Percentiles rank a stretch among this genome's conserved stretches.
phyloP scores from a whole-genome alignment of 2,797 vertebrate species.

The Heteromormyrus szaboi region DNA sequence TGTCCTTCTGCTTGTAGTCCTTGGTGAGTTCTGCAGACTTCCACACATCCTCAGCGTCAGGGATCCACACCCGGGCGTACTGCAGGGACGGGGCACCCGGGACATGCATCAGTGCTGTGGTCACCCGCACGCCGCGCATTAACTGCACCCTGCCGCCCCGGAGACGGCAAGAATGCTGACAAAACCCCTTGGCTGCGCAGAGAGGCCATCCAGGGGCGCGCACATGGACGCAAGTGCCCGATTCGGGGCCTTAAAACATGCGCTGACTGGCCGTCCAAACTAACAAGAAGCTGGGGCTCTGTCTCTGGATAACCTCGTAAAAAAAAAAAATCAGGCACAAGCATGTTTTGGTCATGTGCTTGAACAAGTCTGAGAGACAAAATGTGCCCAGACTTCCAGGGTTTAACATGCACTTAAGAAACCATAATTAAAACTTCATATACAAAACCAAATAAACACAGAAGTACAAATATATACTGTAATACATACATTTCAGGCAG shows the following conservation, averaged over 20 bases:
- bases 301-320: not conserved
- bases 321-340: not conserved
- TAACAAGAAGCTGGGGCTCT: not conserved
- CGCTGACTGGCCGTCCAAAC: not conserved
- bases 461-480: not conserved
- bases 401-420: not conserved
- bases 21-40: slow-evolving; percentile 89
- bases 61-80: slow-evolving; percentile 95
- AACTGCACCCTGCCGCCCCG: not conserved
- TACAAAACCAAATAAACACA: not conserved
- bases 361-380: not conserved
- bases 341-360: not conserved
- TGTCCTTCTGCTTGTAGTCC: slow-evolving; percentile 85
- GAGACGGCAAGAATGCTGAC: not conserved
- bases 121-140: not conserved
- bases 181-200: not conserved
- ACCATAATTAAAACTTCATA: not conserved
- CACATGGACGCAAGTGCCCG: not conserved
- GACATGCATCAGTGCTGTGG: not conserved
- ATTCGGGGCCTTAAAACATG: not conserved
- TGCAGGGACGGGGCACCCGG: slow-evolving; percentile 42
- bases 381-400: not conserved
- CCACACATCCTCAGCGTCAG: slow-evolving; percentile 93
- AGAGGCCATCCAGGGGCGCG: not conserved
- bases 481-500: not conserved